phyloP scores from a whole-genome alignment of 2,888 invertebrate genomes.

The Strigamia crassipes region DNA sequence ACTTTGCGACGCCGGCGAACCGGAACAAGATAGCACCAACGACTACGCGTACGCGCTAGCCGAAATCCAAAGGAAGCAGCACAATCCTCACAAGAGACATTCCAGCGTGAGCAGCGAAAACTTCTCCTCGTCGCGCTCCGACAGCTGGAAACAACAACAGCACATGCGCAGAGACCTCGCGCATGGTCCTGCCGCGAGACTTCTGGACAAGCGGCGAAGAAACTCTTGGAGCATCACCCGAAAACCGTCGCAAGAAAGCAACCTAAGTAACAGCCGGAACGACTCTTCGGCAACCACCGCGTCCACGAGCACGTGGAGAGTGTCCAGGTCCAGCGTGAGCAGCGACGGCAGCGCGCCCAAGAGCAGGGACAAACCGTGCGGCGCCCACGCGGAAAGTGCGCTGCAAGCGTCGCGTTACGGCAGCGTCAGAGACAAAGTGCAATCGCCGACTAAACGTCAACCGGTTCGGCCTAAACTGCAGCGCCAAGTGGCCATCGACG shows the following conservation, averaged over 20 bases:
- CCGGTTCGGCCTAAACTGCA: conserved; percentile 18
- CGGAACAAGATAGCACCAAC: conserved; percentile 55
- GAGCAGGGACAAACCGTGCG: conserved; percentile 49
- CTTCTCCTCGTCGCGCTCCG: conserved; percentile 84
- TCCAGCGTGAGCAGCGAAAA: conserved; percentile 78
- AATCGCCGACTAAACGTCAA: conserved; percentile 43
- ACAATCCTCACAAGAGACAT: conserved; percentile 71
- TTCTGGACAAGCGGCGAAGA: conserved; percentile 72
- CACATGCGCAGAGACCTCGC: conserved; percentile 13
- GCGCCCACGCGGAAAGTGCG: conserved; percentile 35
- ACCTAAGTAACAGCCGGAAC: conserved; percentile 84
- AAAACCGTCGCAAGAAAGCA: conserved; percentile 90
- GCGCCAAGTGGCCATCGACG: conserved; percentile 43
- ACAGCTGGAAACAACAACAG: conserved; percentile 71
- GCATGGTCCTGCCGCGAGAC: conserved; percentile 68
- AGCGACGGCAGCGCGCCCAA: conserved; percentile 61
- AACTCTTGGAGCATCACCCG: conserved; percentile 83
- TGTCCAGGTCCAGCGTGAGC: conserved; percentile 80
- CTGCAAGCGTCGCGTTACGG: conserved; percentile 10
- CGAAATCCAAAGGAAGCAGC: conserved; percentile 66
- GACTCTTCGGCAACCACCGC: conserved; percentile 90
- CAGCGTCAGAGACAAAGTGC: conserved; percentile 11
- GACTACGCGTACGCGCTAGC: conserved; percentile 75
- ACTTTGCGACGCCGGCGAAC: conserved; percentile 26
- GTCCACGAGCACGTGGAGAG: conserved; percentile 86